Conservation (phyloP, 2,888 invertebrate species). For the Lutraria lutraria region DNA sequence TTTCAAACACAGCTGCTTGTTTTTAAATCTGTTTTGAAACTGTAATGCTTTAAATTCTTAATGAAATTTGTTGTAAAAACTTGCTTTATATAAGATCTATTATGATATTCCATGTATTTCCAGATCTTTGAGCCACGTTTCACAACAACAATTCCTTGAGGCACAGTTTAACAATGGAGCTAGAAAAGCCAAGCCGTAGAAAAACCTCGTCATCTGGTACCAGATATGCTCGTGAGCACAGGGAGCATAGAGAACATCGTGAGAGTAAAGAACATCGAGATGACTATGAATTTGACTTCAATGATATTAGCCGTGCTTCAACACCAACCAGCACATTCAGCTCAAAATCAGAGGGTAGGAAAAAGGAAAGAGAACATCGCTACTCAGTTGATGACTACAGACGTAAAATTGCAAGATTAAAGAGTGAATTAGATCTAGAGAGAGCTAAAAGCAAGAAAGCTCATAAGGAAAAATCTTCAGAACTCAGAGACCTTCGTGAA, state of each 20-base stretch:
- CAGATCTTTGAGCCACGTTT: background rate
- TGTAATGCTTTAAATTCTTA: too few relatives aligned
- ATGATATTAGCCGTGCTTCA: constrained; percentile 81
- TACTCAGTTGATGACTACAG: constrained; percentile 74
- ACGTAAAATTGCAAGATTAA: constrained; percentile 76
- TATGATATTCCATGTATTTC: too few relatives aligned
- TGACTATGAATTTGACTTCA: constrained; percentile 80
- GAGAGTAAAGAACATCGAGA: constrained; percentile 53
- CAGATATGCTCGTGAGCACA: constrained; percentile 9
- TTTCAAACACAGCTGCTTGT: too few relatives aligned
- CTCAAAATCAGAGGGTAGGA: constrained; percentile 78
- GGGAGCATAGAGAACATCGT: constrained; percentile 15
- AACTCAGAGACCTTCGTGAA: constrained; percentile 78
- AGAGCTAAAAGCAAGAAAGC: constrained; percentile 77
- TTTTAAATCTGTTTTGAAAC: too few relatives aligned
- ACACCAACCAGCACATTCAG: constrained; percentile 80
- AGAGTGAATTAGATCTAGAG: constrained; percentile 81
- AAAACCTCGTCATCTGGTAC: constrained; percentile 39
- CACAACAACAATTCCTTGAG: background rate
- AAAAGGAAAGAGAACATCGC: constrained; percentile 70
- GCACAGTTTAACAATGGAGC: constrained; percentile 13
- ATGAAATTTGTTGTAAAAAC: too few relatives aligned
- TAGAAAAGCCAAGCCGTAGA: constrained; percentile 35
- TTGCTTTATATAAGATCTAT: too few relatives aligned
- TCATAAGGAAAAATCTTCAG: constrained; percentile 80